Conservation (phyloP, 2,113 vertebrate species). For the Pavo muticus region DNA sequence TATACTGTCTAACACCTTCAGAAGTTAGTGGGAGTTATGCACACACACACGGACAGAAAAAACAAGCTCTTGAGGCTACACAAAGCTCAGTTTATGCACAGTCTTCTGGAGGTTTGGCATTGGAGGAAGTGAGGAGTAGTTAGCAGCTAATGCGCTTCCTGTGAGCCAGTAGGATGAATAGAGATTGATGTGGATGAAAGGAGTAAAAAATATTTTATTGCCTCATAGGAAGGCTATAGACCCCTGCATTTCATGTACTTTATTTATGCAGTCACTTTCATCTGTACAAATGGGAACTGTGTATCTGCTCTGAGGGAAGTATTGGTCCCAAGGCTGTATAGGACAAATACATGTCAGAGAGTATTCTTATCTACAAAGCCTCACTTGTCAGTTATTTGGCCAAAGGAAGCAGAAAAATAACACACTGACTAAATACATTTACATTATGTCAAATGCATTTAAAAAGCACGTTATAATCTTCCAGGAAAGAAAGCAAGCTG, state of each 20-base stretch:
- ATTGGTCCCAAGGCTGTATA: not conserved
- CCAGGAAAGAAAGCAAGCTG: not conserved
- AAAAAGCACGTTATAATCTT: not conserved
- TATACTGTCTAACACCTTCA: constrained; percentile 42
- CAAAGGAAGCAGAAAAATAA: constrained; percentile 12
- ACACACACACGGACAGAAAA: constrained; percentile 34
- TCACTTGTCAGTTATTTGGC: constrained; percentile 1
- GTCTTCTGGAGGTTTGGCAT: constrained; percentile 33
- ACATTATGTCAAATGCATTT: not conserved
- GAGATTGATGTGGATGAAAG: constrained; percentile 54
- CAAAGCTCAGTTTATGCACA: constrained; percentile 53
- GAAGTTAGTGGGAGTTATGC: constrained; percentile 48
- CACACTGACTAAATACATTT: not conserved
- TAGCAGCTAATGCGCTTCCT: constrained; percentile 65
- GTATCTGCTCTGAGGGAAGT: constrained; percentile 9
- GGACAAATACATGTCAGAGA: not conserved
- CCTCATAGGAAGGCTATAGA: constrained; percentile 14
- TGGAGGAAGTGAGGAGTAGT: constrained; percentile 20
- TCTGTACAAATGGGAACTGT: not conserved
- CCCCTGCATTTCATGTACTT: not conserved
- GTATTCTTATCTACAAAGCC: constrained; percentile 43
- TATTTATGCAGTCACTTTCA: constrained; percentile 28
- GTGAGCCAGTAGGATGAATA: constrained; percentile 16
- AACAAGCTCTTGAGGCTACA: constrained; percentile 48
- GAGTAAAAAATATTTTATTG: constrained; percentile 14